Percentiles rank a stretch among this genome's conserved stretches.
phyloP scores from a whole-genome alignment of 1,140 invertebrate genomes.

The Aphaenogaster ashmeadi region DNA sequence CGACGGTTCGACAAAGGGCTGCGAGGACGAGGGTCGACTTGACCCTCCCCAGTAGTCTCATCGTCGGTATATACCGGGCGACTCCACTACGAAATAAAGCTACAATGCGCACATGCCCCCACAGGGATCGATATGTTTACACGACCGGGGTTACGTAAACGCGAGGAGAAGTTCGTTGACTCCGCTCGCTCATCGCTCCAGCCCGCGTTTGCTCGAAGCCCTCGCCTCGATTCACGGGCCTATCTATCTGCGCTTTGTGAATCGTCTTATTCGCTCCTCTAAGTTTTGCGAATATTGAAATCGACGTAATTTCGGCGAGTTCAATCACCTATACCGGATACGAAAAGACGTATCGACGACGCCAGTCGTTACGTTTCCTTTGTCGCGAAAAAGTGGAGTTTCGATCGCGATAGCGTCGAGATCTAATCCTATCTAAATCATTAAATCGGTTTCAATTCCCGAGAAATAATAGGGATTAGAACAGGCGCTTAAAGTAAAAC shows the following conservation, averaged over 20 bases:
- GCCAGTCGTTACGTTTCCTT: not conserved
- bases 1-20: slow-evolving; percentile 2
- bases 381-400: slow-evolving; percentile 6
- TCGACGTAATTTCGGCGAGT: not conserved
- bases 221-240: slow-evolving; percentile 12
- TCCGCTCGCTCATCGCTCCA: slow-evolving; percentile 32
- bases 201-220: slow-evolving; percentile 10
- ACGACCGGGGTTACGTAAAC: slow-evolving; percentile 51
- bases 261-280: slow-evolving; percentile 14
- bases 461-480: slow-evolving; percentile 4
- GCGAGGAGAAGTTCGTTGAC: slow-evolving; percentile 55
- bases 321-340: not conserved
- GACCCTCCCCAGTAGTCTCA: slow-evolving; percentile 9
- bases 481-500: not conserved
- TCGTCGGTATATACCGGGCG: not conserved
- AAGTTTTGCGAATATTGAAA: not conserved
- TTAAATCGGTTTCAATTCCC: not conserved
- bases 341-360: not conserved
- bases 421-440: slow-evolving; percentile 2
- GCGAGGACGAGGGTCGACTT: slow-evolving; percentile 26
- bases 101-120: slow-evolving; percentile 36
- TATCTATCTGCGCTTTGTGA: slow-evolving; percentile 34
- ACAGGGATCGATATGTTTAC: slow-evolving; percentile 55
- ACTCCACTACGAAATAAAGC: slow-evolving; percentile 46
- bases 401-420: not conserved